Conservation (phyloP, 2,113 vertebrate genomes). For the Psettodes erumei region DNA sequence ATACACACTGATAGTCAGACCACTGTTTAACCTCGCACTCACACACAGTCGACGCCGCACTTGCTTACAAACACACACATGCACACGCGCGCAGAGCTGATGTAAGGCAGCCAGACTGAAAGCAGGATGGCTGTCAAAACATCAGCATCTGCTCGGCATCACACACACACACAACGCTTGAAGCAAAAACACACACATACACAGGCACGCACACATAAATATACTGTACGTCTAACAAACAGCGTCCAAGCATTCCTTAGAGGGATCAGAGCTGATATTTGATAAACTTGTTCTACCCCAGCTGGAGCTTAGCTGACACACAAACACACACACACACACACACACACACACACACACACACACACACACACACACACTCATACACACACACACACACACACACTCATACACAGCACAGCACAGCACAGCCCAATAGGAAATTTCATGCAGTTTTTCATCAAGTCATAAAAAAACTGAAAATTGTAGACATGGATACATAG, state of each 20-base stretch:
- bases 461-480: not conserved
- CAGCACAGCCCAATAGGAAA: not conserved
- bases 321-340: constrained; percentile 13
- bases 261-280: constrained; percentile 63
- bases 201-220: not conserved
- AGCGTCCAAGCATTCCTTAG: constrained; percentile 53
- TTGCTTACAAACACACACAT: constrained; percentile 8
- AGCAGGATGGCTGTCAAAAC: constrained; percentile 76
- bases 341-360: no score
- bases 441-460: not conserved
- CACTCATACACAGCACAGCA: constrained; percentile 9
- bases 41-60: constrained; percentile 3
- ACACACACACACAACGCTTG: constrained; percentile 51
- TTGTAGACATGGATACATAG: not conserved
- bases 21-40: constrained; percentile 61
- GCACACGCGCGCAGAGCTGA: constrained; percentile 44
- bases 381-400: constrained; percentile 9
- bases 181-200: constrained; percentile 61
- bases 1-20: constrained; percentile 65
- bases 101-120: constrained; percentile 62
- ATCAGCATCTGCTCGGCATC: constrained; percentile 76
- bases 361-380: constrained; percentile 20
- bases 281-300: constrained; percentile 61
- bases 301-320: constrained; percentile 45
- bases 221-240: constrained; percentile 51